Conservation (phyloP, 2,113 vertebrate species). For the Carassius auratus region DNA sequence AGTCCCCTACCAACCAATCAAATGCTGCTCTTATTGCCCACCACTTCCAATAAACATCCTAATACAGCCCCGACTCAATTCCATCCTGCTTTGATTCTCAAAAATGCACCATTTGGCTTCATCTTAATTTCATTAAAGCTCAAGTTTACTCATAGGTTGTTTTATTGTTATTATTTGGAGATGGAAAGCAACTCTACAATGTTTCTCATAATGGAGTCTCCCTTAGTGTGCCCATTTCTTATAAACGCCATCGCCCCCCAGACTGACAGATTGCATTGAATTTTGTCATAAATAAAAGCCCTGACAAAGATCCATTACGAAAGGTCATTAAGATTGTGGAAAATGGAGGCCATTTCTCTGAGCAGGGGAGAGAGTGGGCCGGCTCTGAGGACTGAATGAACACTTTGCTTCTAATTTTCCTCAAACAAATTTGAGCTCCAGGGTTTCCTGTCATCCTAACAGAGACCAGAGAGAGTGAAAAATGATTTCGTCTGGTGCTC, state of each 20-base stretch:
- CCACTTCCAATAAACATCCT: slow-evolving; percentile 22
- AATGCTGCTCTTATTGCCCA: neutral
- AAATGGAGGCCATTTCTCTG: slow-evolving; percentile 72
- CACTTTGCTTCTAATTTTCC: slow-evolving; percentile 68
- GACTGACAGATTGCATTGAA: slow-evolving; percentile 73
- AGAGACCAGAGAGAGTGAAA: slow-evolving; percentile 68
- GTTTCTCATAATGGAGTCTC: slow-evolving; percentile 39
- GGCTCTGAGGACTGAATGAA: slow-evolving; percentile 63
- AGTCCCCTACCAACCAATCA: slow-evolving; percentile 22
- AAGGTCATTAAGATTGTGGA: slow-evolving; percentile 69
- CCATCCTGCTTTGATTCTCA: slow-evolving; percentile 17
- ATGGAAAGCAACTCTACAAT: slow-evolving; percentile 15
- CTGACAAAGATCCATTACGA: slow-evolving; percentile 72
- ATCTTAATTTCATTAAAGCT: slow-evolving; percentile 39
- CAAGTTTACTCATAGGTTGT: slow-evolving; percentile 28
- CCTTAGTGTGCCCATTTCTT: slow-evolving; percentile 54
- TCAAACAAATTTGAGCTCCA: slow-evolving; percentile 65
- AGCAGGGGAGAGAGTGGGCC: slow-evolving; percentile 37
- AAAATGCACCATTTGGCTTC: slow-evolving; percentile 15
- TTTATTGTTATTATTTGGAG: slow-evolving; percentile 29
- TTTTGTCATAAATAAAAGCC: slow-evolving; percentile 74
- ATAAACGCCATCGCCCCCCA: slow-evolving; percentile 41
- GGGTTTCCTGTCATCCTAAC: slow-evolving; percentile 70
- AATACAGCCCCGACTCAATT: slow-evolving; percentile 12
- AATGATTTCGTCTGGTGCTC: slow-evolving; percentile 64